Conservation (phyloP, 2,888 invertebrate species). For the Cheilosia variabilis region DNA sequence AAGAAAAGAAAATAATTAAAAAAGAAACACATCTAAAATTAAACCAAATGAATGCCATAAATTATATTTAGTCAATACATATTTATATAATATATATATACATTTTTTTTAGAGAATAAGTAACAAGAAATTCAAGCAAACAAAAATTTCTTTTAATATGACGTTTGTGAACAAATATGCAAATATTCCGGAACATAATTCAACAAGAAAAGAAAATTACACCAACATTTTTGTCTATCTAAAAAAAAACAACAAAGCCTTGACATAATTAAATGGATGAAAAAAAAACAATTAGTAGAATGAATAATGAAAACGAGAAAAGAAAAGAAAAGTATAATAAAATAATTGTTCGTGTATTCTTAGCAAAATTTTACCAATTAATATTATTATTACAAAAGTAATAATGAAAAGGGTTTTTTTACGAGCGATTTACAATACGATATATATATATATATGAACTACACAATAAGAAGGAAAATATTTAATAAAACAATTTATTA, state of each 20-base stretch:
- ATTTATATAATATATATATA: conserved; percentile 64
- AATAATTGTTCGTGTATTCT: conserved; percentile 70
- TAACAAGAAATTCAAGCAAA: conserved; percentile 31
- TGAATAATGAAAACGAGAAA: conserved; percentile 30
- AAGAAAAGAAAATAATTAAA: conserved; percentile 37
- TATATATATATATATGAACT: conserved; percentile 46
- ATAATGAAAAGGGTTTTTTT: conserved; percentile 51
- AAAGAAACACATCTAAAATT: conserved; percentile 41
- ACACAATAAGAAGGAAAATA: conserved; percentile 29
- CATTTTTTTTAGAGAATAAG: conserved; percentile 45
- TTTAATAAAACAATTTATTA: conserved; percentile 33
- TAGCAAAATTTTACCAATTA: conserved; percentile 75
- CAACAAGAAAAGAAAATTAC: conserved; percentile 26
- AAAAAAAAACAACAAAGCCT: conserved; percentile 51
- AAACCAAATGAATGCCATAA: conserved; percentile 74
- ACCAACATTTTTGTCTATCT: conserved; percentile 42
- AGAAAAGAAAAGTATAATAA: conserved; percentile 23
- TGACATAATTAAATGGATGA: conserved; percentile 63
- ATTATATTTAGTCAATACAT: conserved; percentile 73
- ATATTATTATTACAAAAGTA: conserved; percentile 38
- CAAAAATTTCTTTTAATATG: conserved; percentile 29
- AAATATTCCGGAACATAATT: conserved; percentile 46
- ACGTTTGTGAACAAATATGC: conserved; percentile 27
- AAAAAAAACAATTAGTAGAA: conserved; percentile 50
- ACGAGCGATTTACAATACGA: conserved; percentile 68